Evolutionary conservation across 2,113 vertebrate species (phyloP).

Genomic region (Gracilinanus agilis): DNA sequence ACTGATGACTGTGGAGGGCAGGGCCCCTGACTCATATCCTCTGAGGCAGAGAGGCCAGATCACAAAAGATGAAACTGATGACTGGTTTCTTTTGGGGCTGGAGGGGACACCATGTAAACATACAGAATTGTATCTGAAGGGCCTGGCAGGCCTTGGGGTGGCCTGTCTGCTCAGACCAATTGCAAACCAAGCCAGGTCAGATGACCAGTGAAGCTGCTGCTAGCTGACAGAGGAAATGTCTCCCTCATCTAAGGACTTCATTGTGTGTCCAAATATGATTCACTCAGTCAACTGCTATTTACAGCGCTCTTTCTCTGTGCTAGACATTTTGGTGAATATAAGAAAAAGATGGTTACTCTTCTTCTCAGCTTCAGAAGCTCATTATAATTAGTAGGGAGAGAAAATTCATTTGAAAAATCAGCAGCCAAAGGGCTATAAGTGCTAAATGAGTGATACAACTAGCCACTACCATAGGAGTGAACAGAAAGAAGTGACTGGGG

Average conservation of each 20-base stretch:
- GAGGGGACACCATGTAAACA: slow-evolving; percentile 13
- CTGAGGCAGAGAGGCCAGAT: neutral
- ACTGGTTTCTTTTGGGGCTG: neutral
- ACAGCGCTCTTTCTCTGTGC: neutral
- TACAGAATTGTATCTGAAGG: neutral
- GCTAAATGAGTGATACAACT: neutral
- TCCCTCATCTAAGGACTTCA: neutral
- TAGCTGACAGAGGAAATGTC: neutral
- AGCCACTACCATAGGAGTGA: neutral
- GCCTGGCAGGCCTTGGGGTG: neutral
- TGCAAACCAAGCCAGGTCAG: neutral
- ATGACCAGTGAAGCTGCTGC: neutral
- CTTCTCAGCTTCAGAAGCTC: neutral
- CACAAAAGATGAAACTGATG: neutral
- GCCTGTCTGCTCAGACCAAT: neutral
- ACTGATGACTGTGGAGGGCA: neutral
- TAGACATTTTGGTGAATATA: neutral
- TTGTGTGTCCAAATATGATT: neutral
- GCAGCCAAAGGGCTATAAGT: neutral
- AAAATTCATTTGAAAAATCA: neutral
- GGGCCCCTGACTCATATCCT: neutral
- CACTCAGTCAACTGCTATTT: no score
- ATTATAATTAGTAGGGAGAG: neutral
- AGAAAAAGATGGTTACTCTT: neutral
- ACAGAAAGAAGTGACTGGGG: neutral